phyloP scores from a whole-genome alignment of 53 echinoderm and acorn worm genomes.

The Echinarachnius parma region DNA sequence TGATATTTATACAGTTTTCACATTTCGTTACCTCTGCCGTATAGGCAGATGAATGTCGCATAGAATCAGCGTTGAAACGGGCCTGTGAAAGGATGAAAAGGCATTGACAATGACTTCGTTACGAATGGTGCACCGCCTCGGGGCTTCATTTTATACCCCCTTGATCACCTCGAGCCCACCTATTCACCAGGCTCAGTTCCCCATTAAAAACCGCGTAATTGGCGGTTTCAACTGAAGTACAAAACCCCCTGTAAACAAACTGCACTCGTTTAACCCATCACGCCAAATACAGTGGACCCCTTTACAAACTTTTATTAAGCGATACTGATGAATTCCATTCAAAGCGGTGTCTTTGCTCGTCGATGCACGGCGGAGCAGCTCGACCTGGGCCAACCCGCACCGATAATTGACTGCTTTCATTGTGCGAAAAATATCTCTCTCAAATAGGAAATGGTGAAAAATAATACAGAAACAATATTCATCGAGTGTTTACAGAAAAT shows the following conservation, averaged over 20 bases:
- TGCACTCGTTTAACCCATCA: conserved; percentile 46
- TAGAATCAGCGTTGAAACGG: too few species aligned
- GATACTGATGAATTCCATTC: conserved; percentile 46
- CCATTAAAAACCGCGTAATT: conserved; percentile 35
- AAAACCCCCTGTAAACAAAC: conserved; percentile 40
- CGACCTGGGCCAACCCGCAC: neutral
- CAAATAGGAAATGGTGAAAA: too few species aligned
- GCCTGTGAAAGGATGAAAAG: too few species aligned
- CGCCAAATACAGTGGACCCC: conserved; percentile 3
- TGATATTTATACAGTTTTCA: conserved; percentile 38
- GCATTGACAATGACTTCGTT: neutral
- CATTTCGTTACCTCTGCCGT: conserved; percentile 45
- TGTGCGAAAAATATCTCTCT: too few species aligned
- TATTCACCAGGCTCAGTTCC: conserved; percentile 12
- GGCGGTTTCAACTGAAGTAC: conserved; percentile 49
- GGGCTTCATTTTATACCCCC: conserved; percentile 48
- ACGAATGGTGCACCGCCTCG: conserved; percentile 21
- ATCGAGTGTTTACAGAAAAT: too few species aligned
- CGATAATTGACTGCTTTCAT: too few species aligned
- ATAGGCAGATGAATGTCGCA: conserved; percentile 27
- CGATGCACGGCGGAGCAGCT: conserved; percentile 25
- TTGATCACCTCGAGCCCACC: conserved; percentile 36
- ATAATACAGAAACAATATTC: too few species aligned
- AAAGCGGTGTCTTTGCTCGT: conserved; percentile 48
- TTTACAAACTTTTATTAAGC: conserved; percentile 36